These are phyloP conservation scores for Myrmecobius fasciatus DNA, from an alignment of 2,113 vertebrate genomes.

Conservation along the genomic window DNA sequence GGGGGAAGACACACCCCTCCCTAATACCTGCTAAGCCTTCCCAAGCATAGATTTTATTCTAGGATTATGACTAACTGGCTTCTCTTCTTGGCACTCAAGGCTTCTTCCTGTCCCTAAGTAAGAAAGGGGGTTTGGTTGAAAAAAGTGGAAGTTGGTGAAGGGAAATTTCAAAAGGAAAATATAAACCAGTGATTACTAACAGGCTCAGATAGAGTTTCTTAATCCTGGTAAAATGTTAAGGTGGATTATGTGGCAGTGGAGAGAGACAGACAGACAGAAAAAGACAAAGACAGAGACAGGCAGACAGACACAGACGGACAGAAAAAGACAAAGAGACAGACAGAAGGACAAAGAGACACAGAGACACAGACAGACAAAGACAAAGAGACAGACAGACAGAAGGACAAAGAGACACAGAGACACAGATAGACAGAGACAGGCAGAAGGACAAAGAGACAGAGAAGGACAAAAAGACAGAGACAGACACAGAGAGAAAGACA, in stretches of 20 bases:
- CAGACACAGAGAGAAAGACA: too few relatives aligned
- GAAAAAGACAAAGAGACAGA: background rate
- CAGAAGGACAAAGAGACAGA: background rate
- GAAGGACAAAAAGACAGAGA: background rate
- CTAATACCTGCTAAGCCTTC: conserved; percentile 24
- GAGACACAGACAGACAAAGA: background rate
- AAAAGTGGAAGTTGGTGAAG: background rate
- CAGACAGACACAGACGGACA: too few relatives aligned
- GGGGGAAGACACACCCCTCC: conserved; percentile 10
- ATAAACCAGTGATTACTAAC: conserved; percentile 46
- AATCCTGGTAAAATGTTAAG: conserved; percentile 70
- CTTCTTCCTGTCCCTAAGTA: background rate
- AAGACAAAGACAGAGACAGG: background rate
- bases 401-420: background rate
- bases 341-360: background rate
- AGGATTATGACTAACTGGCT: conserved; percentile 3
- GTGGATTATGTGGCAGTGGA: conserved; percentile 64
- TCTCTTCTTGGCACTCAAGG: conserved; percentile 10
- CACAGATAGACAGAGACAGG: fast-evolving
- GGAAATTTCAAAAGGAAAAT: conserved; percentile 9
- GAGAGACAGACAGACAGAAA: conserved; percentile 62
- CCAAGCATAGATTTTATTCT: conserved; percentile 27
- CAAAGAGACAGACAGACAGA: too few relatives aligned
- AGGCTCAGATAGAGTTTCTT: conserved; percentile 42
- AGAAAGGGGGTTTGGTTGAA: background rate